phyloP scores from a whole-genome alignment of 2,888 invertebrate species.

The Stomorhina lunata region DNA sequence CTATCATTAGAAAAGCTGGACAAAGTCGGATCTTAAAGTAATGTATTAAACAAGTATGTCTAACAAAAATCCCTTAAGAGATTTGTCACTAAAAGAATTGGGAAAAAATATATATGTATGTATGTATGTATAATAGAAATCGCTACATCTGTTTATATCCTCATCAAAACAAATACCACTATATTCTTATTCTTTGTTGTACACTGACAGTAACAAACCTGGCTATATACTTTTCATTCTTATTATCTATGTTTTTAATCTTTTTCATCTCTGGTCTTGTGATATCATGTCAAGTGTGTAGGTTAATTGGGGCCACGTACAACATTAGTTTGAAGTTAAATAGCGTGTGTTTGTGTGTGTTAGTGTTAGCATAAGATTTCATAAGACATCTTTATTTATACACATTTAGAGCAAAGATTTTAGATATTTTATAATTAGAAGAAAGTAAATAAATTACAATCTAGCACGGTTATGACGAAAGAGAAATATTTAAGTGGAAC shows the following conservation, averaged over 20 bases:
- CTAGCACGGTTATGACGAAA: too few species aligned
- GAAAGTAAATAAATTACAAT: too few species aligned
- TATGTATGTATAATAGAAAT: not conserved
- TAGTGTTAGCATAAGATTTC: not conserved
- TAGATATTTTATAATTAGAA: too few species aligned
- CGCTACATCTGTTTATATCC: slow-evolving; percentile 3
- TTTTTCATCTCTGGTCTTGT: slow-evolving; percentile 11
- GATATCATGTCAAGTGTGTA: slow-evolving; percentile 62
- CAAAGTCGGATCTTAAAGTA: too few species aligned
- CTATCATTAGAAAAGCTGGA: too few species aligned
- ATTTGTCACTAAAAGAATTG: not conserved
- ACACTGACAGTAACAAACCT: not conserved
- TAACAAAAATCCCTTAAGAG: not conserved
- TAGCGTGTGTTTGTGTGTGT: not conserved
- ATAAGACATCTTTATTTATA: too few species aligned
- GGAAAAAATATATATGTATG: not conserved
- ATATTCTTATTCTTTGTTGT: not conserved
- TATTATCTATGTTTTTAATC: not conserved
- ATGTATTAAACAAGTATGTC: too few species aligned
- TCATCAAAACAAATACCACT: slow-evolving; percentile 29
- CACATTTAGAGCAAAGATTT: not conserved
- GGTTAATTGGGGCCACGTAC: slow-evolving; percentile 59
- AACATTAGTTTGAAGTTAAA: not conserved
- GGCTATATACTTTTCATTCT: slow-evolving; percentile 39
- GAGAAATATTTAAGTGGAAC: too few species aligned